Evolutionary conservation across 2,113 vertebrate genomes (phyloP).

Genomic region (Salvelinus fontinalis): DNA sequence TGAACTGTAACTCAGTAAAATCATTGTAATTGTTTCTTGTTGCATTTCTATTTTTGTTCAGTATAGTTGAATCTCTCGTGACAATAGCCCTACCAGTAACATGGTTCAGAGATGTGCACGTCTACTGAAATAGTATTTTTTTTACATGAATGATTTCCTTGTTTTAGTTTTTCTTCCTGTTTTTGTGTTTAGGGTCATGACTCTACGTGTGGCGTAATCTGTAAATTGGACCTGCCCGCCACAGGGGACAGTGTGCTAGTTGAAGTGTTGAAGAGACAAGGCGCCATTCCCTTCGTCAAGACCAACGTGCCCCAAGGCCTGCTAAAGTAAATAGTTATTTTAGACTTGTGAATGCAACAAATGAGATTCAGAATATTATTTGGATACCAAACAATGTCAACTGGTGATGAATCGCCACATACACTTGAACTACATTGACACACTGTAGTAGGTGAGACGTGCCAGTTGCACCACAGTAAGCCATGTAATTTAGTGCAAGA

Average conservation of each 20-base stretch:
- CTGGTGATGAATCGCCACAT: too few species aligned
- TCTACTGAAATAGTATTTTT: too few species aligned
- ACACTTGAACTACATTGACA: too few species aligned
- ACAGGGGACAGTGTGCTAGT: slow-evolving; percentile 82
- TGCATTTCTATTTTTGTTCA: too few species aligned
- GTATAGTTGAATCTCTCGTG: too few species aligned
- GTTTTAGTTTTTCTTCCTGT: not conserved
- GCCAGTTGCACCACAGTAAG: too few species aligned
- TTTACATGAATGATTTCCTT: not conserved
- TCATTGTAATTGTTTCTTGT: too few species aligned
- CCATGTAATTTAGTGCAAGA: not conserved
- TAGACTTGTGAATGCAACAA: not conserved
- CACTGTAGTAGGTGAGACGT: too few species aligned
- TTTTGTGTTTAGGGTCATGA: slow-evolving; percentile 75
- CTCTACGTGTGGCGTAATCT: slow-evolving; percentile 75
- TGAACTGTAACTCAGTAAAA: too few species aligned
- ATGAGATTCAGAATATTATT: not conserved
- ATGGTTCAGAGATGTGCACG: too few species aligned
- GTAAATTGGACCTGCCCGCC: slow-evolving; percentile 70
- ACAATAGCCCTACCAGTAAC: too few species aligned
- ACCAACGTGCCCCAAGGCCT: slow-evolving; percentile 90
- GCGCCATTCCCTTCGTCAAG: slow-evolving; percentile 91
- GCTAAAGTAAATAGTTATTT: slow-evolving; percentile 73
- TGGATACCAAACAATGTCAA: not conserved
- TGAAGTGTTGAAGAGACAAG: slow-evolving; percentile 87